These are phyloP conservation scores for Solenopsis fugax DNA, from an alignment of 1,140 invertebrate species.

Conservation along the genomic window DNA sequence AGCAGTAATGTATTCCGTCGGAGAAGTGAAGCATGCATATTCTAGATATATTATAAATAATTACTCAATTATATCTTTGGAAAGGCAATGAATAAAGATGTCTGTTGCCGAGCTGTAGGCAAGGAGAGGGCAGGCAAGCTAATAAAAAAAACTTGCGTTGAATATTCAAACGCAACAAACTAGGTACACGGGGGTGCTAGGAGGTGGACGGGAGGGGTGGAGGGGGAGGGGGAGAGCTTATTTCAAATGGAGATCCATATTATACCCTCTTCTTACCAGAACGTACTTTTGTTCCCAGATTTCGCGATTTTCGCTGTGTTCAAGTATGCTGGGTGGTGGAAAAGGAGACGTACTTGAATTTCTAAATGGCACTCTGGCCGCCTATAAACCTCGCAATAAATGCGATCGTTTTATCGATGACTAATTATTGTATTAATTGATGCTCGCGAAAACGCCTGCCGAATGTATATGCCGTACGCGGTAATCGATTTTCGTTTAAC, in stretches of 20 bases:
- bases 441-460: conserved; percentile 56
- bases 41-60: conserved; percentile 88
- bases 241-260: conserved; percentile 87
- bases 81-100: conserved; percentile 87
- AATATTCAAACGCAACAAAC: conserved; percentile 87
- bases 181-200: conserved; percentile 83
- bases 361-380: conserved; percentile 69
- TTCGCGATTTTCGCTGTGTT: conserved; percentile 78
- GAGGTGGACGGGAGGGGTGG: conserved; percentile 66
- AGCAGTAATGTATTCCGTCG: conserved; percentile 85
- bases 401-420: conserved; percentile 70
- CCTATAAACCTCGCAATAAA: conserved; percentile 70
- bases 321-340: conserved; percentile 65
- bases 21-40: conserved; percentile 87
- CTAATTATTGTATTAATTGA: conserved; percentile 74
- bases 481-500: no score
- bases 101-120: conserved; percentile 78
- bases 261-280: conserved; percentile 84
- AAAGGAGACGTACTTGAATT: conserved; percentile 72
- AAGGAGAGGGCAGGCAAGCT: conserved; percentile 81
- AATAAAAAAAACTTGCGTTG: conserved; percentile 86
- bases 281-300: conserved; percentile 82
- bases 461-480: neutral
- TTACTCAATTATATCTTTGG: conserved; percentile 87
- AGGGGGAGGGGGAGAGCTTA: conserved; percentile 80